These are phyloP conservation scores for Ctenochaetus hawaiiensis DNA, from an alignment of 2,797 vertebrate species.

Conservation along the genomic window DNA sequence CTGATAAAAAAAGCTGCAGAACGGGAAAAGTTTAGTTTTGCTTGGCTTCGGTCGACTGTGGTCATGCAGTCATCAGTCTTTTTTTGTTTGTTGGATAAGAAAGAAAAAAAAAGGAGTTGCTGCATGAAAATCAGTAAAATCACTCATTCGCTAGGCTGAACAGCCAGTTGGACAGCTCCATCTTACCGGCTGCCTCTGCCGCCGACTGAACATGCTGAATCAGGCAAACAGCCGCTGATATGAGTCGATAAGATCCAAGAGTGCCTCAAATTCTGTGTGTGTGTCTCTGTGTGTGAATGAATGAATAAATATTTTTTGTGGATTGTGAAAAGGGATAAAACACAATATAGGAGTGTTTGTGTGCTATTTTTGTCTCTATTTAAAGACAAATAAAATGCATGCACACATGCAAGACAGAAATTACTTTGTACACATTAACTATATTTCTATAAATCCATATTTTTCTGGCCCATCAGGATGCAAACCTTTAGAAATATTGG, in stretches of 20 bases:
- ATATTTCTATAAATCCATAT: background rate
- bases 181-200: slow-evolving; percentile 23
- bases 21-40: background rate
- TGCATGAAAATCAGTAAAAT: slow-evolving; percentile 5
- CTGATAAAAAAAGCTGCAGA: background rate
- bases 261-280: slow-evolving; percentile 1
- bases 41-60: background rate
- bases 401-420: background rate
- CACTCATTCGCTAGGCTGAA: background rate
- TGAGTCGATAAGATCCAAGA: slow-evolving; percentile 21
- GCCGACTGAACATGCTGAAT: slow-evolving; percentile 37
- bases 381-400: background rate
- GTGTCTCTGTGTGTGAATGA: background rate
- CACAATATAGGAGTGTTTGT: background rate
- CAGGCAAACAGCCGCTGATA: slow-evolving; percentile 29
- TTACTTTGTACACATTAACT: background rate
- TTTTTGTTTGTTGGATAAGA: background rate
- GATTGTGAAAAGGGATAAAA: background rate
- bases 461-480: background rate
- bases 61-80: background rate
- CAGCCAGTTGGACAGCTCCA: slow-evolving; percentile 28
- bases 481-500: background rate
- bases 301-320: background rate
- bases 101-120: background rate
- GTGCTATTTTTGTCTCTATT: no score